Conservation (phyloP, 2,888 invertebrate genomes). For the Synanthedon tipuliformis region DNA sequence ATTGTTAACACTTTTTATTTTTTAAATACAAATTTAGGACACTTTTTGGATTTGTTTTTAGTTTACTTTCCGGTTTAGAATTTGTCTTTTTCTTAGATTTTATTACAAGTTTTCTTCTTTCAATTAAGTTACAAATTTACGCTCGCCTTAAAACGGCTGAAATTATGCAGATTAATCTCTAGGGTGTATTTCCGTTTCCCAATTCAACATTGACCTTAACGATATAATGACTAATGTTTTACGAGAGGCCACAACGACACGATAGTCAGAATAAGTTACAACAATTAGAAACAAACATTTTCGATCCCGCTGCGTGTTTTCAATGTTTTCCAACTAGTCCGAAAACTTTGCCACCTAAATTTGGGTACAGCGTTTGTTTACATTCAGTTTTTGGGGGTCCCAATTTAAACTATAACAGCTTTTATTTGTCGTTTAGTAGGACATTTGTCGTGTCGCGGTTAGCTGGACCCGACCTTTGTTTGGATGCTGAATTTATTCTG, state of each 20-base stretch:
- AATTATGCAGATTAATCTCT: neutral
- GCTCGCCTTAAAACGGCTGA: neutral
- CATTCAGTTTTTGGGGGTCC: conserved; percentile 57
- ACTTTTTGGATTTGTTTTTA: too few relatives aligned
- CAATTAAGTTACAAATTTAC: too few relatives aligned
- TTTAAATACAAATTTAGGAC: too few relatives aligned
- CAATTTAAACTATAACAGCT: conserved; percentile 65
- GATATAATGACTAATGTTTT: conserved; percentile 4
- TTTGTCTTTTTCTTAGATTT: too few relatives aligned
- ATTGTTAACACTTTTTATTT: too few relatives aligned
- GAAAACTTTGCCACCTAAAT: conserved; percentile 44
- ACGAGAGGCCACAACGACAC: conserved; percentile 9
- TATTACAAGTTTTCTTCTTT: too few relatives aligned
- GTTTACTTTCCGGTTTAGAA: too few relatives aligned
- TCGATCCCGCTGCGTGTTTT: conserved; percentile 42
- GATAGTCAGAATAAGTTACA: conserved; percentile 28
- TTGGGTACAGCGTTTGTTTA: conserved; percentile 53
- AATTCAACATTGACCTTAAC: neutral
- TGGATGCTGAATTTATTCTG: conserved; percentile 43
- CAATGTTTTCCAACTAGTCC: conserved; percentile 47
- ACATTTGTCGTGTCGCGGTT: conserved; percentile 51
- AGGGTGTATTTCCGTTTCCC: neutral
- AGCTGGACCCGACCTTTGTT: conserved; percentile 46
- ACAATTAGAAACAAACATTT: conserved; percentile 42
- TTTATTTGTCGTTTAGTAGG: conserved; percentile 66